Evolutionary conservation across 1,140 invertebrate species (phyloP).

Genomic region (Drosophila bocqueti): DNA sequence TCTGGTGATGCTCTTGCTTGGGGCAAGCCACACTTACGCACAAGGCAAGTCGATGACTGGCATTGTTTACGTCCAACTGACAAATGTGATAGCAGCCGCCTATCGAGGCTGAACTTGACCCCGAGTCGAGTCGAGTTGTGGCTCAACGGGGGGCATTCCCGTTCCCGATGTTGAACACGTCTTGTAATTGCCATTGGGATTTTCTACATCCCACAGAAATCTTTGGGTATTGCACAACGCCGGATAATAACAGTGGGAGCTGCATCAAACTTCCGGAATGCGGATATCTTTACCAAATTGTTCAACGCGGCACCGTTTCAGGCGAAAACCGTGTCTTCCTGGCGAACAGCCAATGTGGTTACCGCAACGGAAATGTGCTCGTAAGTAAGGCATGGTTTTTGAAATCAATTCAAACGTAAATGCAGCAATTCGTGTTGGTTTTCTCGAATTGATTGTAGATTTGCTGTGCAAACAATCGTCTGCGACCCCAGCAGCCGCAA

Average conservation of each 20-base stretch:
- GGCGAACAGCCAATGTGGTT: conserved; percentile 62
- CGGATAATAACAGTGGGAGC: conserved; percentile 39
- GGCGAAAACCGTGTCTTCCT: conserved; percentile 34
- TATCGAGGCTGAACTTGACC: conserved; percentile 75
- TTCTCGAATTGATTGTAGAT: conserved; percentile 26
- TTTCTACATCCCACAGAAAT: conserved; percentile 40
- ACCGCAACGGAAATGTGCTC: conserved; percentile 54
- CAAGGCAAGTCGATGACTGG: conserved; percentile 51
- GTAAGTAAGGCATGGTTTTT: conserved; percentile 40
- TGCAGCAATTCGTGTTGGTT: background rate
- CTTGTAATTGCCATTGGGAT: conserved; percentile 17
- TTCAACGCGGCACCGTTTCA: conserved; percentile 31
- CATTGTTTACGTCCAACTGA: conserved; percentile 12
- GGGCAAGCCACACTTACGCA: conserved; percentile 13
- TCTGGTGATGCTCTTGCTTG: conserved; percentile 25
- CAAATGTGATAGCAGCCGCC: conserved; percentile 31
- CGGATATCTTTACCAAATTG: conserved; percentile 51
- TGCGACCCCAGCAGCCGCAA: conserved; percentile 14
- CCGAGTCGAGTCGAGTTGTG: conserved; percentile 20
- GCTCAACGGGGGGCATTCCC: conserved; percentile 32
- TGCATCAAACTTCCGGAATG: conserved; percentile 62
- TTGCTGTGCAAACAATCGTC: conserved; percentile 62
- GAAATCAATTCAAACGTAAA: no score
- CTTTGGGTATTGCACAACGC: conserved; percentile 66
- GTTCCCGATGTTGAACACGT: conserved; percentile 1